Percentiles rank a stretch among this genome's conserved stretches.
Evolutionary conservation across 2,113 vertebrate species (phyloP).

Genomic region (Dicentrarchus labrax): DNA sequence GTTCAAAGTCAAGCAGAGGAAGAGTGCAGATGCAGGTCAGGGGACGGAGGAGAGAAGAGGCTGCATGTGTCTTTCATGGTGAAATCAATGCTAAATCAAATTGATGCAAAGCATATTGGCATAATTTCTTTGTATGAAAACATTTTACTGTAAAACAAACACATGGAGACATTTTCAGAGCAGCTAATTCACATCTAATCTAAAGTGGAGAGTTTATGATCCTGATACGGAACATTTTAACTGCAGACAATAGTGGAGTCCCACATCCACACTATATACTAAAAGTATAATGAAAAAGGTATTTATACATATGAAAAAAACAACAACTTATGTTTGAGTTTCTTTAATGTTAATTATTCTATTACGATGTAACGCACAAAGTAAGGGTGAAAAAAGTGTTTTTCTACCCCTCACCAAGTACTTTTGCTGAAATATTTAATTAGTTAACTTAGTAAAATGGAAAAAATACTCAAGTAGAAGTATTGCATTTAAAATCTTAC

Average conservation of each 20-base stretch:
- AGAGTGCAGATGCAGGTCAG: slow-evolving; percentile 3
- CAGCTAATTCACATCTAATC: not conserved
- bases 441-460: too few relatives aligned
- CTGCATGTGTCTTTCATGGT: not conserved
- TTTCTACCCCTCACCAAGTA: too few relatives aligned
- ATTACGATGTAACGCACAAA: not conserved
- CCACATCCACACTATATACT: not conserved
- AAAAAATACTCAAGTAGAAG: too few relatives aligned
- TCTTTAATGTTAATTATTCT: too few relatives aligned
- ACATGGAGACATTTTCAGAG: not conserved
- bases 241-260: not conserved
- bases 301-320: not conserved
- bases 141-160: not conserved
- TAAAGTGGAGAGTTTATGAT: not conserved
- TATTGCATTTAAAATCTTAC: too few relatives aligned
- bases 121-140: not conserved
- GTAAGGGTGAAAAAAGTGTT: too few relatives aligned
- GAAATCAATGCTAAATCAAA: not conserved
- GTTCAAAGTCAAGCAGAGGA: slow-evolving; percentile 9
- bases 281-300: not conserved
- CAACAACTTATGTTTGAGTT: too few relatives aligned
- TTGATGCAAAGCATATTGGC: not conserved
- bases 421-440: too few relatives aligned
- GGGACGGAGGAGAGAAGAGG: not conserved
- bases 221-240: not conserved